Percentiles rank a stretch among this genome's conserved stretches.
Evolutionary conservation across 2,113 vertebrate species (phyloP).

Genomic region (Pterophyllum scalare): DNA sequence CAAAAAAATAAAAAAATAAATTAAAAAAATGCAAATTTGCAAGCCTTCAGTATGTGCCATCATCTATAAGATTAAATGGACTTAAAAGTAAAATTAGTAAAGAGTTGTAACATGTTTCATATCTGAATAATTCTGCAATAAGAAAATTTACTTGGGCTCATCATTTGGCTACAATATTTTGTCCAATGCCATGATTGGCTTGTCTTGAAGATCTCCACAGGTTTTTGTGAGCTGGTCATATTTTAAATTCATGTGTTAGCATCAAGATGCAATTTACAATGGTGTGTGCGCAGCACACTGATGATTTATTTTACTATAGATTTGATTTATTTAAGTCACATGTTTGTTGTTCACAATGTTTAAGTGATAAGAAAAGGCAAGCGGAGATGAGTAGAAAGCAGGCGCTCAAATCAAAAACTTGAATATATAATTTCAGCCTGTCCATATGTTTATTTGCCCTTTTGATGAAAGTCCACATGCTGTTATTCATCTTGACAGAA

Average conservation of each 20-base stretch:
- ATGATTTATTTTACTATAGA: neutral
- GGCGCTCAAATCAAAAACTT: neutral
- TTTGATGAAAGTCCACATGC: slow-evolving; percentile 2
- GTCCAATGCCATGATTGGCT: neutral
- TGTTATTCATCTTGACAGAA: slow-evolving; percentile 14
- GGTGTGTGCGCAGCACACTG: neutral
- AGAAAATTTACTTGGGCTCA: no score
- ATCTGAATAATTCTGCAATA: no score
- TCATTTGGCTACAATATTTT: neutral
- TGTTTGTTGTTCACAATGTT: neutral
- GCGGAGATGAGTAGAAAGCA: neutral
- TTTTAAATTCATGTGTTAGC: neutral
- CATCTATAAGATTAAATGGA: no score
- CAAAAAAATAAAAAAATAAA: no score
- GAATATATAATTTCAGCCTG: neutral
- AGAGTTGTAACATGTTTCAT: no score
- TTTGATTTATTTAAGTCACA: neutral
- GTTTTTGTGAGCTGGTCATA: neutral
- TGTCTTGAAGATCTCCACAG: neutral
- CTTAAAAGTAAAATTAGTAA: no score
- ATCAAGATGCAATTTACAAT: neutral
- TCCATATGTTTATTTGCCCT: neutral
- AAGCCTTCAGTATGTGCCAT: no score
- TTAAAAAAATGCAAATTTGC: no score
- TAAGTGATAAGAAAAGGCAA: slow-evolving; percentile 10